A percentile compares a stretch with the other conserved stretches of the same genome.
Conservation (phyloP, 2,113 vertebrate genomes). For the Indicator maculatus region DNA sequence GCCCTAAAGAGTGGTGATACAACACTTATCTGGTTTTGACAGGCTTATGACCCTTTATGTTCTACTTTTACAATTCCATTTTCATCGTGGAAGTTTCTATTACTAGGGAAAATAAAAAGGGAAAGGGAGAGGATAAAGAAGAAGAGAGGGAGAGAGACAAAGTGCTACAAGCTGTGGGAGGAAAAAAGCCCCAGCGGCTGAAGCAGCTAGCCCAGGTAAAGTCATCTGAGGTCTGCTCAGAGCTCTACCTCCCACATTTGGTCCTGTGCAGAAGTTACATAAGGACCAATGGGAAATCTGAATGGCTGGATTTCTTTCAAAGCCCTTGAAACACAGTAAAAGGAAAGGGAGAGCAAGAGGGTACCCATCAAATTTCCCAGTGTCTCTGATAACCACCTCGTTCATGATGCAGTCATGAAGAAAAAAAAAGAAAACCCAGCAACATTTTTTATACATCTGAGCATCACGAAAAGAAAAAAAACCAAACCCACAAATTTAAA, state of each 20-base stretch:
- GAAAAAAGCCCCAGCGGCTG: not conserved
- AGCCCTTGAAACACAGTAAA: conserved; percentile 5
- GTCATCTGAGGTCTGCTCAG: not conserved
- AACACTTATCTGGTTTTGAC: not conserved
- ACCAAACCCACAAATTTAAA: not conserved
- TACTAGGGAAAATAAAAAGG: not conserved
- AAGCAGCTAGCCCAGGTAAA: not conserved
- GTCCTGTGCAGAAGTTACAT: not conserved
- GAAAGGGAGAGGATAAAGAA: not conserved
- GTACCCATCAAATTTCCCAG: not conserved
- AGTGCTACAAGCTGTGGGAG: not conserved
- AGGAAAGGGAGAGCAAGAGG: not conserved
- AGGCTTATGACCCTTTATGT: not conserved
- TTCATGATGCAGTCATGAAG: not conserved
- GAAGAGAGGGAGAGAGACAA: not conserved
- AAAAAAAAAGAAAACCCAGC: not conserved
- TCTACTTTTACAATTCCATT: not conserved
- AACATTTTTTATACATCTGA: conserved; percentile 3
- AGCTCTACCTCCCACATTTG: not conserved
- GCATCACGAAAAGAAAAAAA: not conserved
- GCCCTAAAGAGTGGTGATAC: accelerated
- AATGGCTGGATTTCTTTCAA: not conserved
- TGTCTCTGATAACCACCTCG: not conserved
- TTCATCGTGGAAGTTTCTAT: not conserved
- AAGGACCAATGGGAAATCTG: not conserved